phyloP scores from a whole-genome alignment of 2,113 vertebrate genomes.

The rabbit (Oryctolagus cuniculus) region DNA sequence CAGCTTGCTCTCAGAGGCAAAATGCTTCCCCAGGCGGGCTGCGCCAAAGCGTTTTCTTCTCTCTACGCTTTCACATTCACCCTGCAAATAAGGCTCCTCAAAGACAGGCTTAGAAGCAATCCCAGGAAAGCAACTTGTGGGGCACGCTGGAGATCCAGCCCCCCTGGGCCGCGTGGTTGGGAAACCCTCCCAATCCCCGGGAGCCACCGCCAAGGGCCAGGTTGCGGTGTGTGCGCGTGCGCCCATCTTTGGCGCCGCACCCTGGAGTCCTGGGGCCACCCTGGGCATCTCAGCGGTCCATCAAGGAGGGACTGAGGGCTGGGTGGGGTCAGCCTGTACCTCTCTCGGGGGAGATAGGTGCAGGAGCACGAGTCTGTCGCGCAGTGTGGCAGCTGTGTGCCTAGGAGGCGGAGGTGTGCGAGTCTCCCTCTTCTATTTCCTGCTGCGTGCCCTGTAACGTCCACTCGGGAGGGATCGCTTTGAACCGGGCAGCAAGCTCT shows the following conservation, averaged over 20 bases:
- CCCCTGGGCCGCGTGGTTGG: not conserved
- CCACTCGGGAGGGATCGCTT: conserved; percentile 35
- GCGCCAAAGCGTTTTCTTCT: conserved; percentile 75
- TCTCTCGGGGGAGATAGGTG: not conserved
- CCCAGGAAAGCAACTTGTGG: conserved; percentile 38
- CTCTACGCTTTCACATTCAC: conserved; percentile 63
- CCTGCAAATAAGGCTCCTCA: conserved; percentile 74
- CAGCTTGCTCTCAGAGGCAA: conserved; percentile 73
- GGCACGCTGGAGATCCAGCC: conserved; percentile 22
- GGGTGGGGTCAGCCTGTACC: not conserved
- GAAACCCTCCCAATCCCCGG: not conserved
- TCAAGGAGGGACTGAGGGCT: not conserved
- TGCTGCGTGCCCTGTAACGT: not conserved
- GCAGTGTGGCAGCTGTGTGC: not conserved
- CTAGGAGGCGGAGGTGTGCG: not conserved
- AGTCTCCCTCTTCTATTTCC: not conserved
- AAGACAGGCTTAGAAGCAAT: conserved; percentile 61
- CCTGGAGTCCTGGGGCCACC: not conserved
- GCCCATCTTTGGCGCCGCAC: not conserved
- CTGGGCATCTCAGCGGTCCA: not conserved
- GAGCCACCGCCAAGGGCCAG: not conserved
- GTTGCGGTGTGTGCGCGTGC: fast-evolving
- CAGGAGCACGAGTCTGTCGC: not conserved
- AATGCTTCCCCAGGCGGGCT: conserved; percentile 69
- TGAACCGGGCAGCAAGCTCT: conserved; percentile 36